A percentile compares a stretch with the other conserved stretches of the same genome.
phyloP scores from a whole-genome alignment of 2,888 invertebrate genomes.

The Agriotes lineatus region DNA sequence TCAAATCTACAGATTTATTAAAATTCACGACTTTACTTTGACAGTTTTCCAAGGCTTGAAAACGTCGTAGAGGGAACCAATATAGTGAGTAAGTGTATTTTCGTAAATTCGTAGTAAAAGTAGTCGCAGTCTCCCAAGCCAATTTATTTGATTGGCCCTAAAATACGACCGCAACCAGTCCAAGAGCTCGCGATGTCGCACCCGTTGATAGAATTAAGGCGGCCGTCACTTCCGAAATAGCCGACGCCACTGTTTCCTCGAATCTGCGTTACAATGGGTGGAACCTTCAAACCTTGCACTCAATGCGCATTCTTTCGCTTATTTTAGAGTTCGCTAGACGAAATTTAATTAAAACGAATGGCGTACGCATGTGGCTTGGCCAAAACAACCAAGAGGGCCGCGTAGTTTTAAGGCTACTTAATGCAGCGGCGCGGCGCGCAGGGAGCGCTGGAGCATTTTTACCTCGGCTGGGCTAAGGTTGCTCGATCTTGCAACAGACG shows the following conservation, averaged over 20 bases:
- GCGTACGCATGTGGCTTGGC: neutral
- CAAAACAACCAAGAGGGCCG: conserved; percentile 12
- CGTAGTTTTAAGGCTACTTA: conserved; percentile 4
- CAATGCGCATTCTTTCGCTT: conserved; percentile 15
- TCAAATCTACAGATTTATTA: no score
- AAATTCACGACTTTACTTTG: no score
- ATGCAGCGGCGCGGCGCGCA: neutral
- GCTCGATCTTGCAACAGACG: no score
- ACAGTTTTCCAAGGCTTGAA: no score
- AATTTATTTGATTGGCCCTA: conserved; percentile 2
- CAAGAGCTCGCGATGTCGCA: no score
- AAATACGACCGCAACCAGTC: no score
- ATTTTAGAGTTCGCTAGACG: conserved; percentile 26
- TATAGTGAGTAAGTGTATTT: no score
- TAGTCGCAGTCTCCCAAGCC: neutral
- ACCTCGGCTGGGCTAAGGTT: no score
- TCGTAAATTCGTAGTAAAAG: no score
- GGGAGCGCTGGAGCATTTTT: neutral
- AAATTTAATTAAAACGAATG: conserved; percentile 27
- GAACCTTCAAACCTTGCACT: neutral
- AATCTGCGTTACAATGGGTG: neutral
- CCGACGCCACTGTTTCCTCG: neutral
- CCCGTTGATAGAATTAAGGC: neutral
- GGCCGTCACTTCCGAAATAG: neutral
- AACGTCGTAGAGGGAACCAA: no score